Evolutionary conservation across 2,113 vertebrate species (phyloP).

Genomic region (Dicaeum eximium): DNA sequence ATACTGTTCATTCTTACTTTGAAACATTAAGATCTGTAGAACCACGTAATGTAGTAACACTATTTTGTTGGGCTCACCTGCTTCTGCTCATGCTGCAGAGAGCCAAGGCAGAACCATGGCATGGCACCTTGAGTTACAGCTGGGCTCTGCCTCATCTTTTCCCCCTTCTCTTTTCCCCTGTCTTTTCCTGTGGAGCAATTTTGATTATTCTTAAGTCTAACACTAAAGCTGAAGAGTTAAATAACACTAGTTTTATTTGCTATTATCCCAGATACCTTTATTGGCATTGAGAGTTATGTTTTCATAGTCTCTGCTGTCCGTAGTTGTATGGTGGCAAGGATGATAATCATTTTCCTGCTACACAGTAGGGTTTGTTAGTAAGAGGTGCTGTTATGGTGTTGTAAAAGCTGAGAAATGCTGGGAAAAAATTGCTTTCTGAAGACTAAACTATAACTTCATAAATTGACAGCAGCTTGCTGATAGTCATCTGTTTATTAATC

Average conservation of each 20-base stretch:
- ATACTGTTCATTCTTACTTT: not conserved
- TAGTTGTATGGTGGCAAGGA: rapidly evolving
- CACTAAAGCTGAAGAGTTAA: not conserved
- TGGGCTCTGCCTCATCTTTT: not conserved
- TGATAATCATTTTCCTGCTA: not conserved
- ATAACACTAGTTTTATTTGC: not conserved
- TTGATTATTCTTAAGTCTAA: not conserved
- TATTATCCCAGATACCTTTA: not conserved
- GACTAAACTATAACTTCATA: not conserved
- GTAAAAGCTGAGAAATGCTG: not conserved
- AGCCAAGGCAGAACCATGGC: not conserved
- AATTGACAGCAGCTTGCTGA: not conserved
- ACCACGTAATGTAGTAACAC: not conserved
- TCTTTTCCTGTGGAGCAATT: not conserved
- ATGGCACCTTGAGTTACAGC: not conserved
- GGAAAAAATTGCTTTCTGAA: not conserved
- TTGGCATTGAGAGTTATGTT: not conserved
- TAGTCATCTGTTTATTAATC: not conserved
- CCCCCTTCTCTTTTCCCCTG: not conserved
- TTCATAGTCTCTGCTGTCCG: not conserved
- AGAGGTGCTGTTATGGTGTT: not conserved
- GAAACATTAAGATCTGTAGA: not conserved
- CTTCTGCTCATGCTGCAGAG: not conserved
- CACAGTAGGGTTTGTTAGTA: not conserved
- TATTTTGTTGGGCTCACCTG: not conserved